Conservation (phyloP, 2,888 invertebrate species). For the Cordylochernes scorpioides region DNA sequence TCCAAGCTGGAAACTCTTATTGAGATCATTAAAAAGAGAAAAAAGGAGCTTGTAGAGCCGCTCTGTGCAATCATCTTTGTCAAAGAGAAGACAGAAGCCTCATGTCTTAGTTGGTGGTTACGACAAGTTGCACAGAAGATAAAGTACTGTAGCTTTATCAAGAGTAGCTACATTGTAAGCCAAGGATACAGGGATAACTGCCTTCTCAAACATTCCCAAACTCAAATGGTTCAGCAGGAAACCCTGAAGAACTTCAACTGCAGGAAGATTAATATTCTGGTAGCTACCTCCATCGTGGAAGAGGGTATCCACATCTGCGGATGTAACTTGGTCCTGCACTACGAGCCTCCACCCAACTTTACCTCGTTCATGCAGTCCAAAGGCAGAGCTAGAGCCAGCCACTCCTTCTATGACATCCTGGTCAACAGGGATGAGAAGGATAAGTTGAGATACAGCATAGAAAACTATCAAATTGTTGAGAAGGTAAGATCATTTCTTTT, state of each 20-base stretch:
- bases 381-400: slow-evolving; percentile 48
- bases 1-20: too few relatives aligned
- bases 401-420: slow-evolving; percentile 46
- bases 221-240: background rate
- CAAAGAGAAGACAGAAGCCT: slow-evolving; percentile 55
- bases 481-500: slow-evolving; percentile 34
- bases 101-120: slow-evolving; percentile 49
- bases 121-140: slow-evolving; percentile 19
- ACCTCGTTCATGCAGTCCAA: slow-evolving; percentile 66
- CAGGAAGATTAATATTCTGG: slow-evolving; percentile 61
- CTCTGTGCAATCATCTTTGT: slow-evolving; percentile 80
- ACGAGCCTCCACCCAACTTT: slow-evolving; percentile 37
- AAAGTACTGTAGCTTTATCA: slow-evolving; percentile 13
- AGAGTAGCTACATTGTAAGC: slow-evolving; percentile 46
- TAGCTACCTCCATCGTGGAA: slow-evolving; percentile 63
- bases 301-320: slow-evolving; percentile 79
- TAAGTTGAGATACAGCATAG: slow-evolving; percentile 34
- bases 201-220: slow-evolving; percentile 1
- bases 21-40: too few relatives aligned
- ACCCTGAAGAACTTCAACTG: slow-evolving; percentile 52
- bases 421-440: slow-evolving; percentile 31
- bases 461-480: slow-evolving; percentile 49
- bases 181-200: too few relatives aligned
- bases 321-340: slow-evolving; percentile 69
- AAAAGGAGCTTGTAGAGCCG: too few relatives aligned